These are phyloP conservation scores for Rousettus madagascariensis DNA, from an alignment of 2,797 vertebrate species.

Conservation along the genomic window DNA sequence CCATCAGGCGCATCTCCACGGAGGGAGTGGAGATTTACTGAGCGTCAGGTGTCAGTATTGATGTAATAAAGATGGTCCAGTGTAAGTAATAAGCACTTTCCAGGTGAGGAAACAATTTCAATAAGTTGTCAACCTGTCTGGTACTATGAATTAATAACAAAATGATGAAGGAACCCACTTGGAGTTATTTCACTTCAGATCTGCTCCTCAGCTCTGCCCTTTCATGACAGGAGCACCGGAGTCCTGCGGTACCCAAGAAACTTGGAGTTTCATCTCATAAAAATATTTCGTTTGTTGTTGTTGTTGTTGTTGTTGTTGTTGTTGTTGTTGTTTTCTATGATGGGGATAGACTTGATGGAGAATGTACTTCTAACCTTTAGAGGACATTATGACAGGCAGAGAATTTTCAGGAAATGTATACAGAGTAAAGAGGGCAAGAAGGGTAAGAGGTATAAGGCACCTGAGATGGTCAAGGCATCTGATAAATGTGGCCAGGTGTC, in stretches of 20 bases:
- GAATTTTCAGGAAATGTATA: not conserved
- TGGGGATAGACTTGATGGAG: not conserved
- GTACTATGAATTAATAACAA: slow-evolving; percentile 69
- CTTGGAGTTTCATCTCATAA: not conserved
- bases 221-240: not conserved
- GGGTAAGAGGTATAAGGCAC: not conserved
- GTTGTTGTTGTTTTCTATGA: not conserved
- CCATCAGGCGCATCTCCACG: slow-evolving; percentile 61
- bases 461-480: not conserved
- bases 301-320: not conserved
- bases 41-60: slow-evolving; percentile 80
- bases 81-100: slow-evolving; percentile 74
- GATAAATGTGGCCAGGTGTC: not conserved
- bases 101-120: slow-evolving; percentile 79
- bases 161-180: slow-evolving; percentile 27
- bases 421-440: not conserved
- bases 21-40: slow-evolving; percentile 79
- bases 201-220: not conserved
- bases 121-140: slow-evolving; percentile 79
- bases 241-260: not conserved
- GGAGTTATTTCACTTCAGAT: slow-evolving; percentile 72
- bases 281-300: not conserved
- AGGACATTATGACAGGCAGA: not conserved
- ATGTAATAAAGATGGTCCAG: slow-evolving; percentile 79
- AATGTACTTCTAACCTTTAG: slow-evolving; percentile 20